These are phyloP conservation scores for Anthophora plumipes DNA, from an alignment of 2,888 invertebrate genomes.

Conservation along the genomic window DNA sequence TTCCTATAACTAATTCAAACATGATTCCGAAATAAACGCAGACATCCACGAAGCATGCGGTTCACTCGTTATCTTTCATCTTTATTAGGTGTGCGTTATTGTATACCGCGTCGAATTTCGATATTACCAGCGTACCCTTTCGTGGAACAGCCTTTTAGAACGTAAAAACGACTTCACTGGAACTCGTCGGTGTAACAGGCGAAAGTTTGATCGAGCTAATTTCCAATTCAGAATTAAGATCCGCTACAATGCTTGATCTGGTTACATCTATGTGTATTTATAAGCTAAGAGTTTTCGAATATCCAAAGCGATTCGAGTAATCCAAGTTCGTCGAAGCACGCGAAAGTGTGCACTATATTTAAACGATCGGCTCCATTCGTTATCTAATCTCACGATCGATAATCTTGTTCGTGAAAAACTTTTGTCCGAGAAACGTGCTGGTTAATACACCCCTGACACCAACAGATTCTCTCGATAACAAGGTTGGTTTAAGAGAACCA, in stretches of 20 bases:
- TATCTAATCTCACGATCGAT: conserved; percentile 5
- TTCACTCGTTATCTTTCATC: conserved; percentile 2
- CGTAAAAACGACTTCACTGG: not conserved
- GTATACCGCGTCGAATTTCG: conserved; percentile 3
- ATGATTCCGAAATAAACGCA: conserved; percentile 10
- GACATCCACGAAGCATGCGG: conserved; percentile 17
- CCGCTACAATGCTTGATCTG: not conserved
- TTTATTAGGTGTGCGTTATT: conserved; percentile 42
- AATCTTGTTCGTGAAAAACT: not conserved
- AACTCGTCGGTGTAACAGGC: not conserved
- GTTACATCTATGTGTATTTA: conserved; percentile 9
- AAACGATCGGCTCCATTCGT: not conserved
- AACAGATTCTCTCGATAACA: not conserved
- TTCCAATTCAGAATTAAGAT: conserved; percentile 28
- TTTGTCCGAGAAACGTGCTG: not conserved
- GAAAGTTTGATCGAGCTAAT: conserved; percentile 25
- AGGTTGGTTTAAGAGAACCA: conserved; percentile 47
- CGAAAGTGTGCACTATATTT: not conserved
- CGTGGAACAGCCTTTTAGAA: not conserved
- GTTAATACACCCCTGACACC: not conserved
- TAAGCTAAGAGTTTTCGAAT: conserved; percentile 15
- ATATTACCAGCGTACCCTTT: conserved; percentile 2
- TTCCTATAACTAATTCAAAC: conserved; percentile 33
- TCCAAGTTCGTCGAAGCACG: not conserved
- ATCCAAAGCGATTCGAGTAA: conserved; percentile 1